A percentile compares a stretch with the other conserved stretches of the same genome.
phyloP scores from a whole-genome alignment of 2,113 vertebrate genomes.

The Ailuropoda melanoleuca region DNA sequence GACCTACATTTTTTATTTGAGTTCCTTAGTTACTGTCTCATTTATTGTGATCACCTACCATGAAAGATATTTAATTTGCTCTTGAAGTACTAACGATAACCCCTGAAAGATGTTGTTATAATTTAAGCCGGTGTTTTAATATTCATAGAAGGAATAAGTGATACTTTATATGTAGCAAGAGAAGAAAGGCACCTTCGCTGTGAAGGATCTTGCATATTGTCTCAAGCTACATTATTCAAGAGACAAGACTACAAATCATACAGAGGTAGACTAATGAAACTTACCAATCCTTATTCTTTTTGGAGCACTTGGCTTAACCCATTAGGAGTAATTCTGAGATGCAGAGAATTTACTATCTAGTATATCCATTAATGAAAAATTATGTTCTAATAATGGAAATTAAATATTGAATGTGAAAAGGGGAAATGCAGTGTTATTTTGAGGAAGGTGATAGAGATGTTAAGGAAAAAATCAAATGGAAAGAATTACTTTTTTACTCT shows the following conservation, averaged over 20 bases:
- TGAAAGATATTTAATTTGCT: slow-evolving; percentile 9
- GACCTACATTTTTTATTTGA: not conserved
- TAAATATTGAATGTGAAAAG: slow-evolving; percentile 44
- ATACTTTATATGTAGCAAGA: not conserved
- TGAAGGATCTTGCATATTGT: slow-evolving; percentile 47
- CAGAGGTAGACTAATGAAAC: slow-evolving; percentile 27
- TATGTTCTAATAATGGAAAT: not conserved
- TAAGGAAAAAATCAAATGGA: not conserved
- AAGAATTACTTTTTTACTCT: not conserved
- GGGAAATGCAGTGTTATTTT: not conserved
- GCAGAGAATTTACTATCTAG: not conserved
- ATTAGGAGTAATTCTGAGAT: not conserved
- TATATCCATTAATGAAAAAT: not conserved
- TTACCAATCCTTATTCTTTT: slow-evolving; percentile 32
- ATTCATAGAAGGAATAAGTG: slow-evolving; percentile 54
- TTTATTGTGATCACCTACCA: not conserved
- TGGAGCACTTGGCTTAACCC: not conserved
- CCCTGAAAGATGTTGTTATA: not conserved
- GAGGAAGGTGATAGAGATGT: not conserved
- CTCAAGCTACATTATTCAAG: slow-evolving; percentile 51
- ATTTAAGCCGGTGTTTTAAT: slow-evolving; percentile 41
- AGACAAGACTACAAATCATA: slow-evolving; percentile 54
- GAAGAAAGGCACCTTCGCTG: slow-evolving; percentile 50
- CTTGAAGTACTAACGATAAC: not conserved
- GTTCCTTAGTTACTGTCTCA: not conserved